Evolutionary conservation across 2,888 invertebrate genomes (phyloP).

Genomic region (Yponomeuta sedellus): DNA sequence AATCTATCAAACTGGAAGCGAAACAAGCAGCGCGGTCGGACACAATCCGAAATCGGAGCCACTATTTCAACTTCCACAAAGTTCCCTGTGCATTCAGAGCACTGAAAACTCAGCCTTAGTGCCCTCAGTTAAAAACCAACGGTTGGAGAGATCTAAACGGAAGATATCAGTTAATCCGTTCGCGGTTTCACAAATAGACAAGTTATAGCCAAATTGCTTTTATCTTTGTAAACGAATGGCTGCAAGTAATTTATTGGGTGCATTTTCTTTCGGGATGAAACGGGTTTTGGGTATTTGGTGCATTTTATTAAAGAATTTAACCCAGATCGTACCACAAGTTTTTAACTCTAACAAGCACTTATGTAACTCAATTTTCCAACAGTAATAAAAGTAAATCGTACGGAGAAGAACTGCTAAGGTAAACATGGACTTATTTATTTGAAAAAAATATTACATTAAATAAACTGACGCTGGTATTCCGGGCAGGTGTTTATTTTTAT

Average conservation of each 20-base stretch:
- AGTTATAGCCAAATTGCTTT: conserved; percentile 21
- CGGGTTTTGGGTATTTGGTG: background rate
- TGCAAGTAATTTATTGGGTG: conserved; percentile 3
- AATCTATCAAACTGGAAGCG: conserved; percentile 36
- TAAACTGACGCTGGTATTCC: too few species aligned
- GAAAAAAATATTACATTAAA: too few species aligned
- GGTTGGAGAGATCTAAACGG: background rate
- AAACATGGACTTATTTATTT: too few species aligned
- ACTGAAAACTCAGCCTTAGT: background rate
- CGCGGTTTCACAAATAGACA: conserved; percentile 19
- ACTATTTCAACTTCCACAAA: conserved; percentile 17
- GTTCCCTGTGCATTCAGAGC: background rate
- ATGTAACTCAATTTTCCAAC: too few species aligned
- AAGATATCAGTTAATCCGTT: conserved; percentile 1
- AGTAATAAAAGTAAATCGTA: too few species aligned
- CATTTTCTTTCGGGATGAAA: background rate
- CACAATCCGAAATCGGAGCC: conserved; percentile 18
- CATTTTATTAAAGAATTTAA: background rate
- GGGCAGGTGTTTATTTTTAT: too few species aligned
- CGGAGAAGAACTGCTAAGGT: too few species aligned
- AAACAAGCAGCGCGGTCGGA: conserved; percentile 17
- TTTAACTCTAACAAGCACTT: background rate
- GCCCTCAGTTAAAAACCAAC: background rate
- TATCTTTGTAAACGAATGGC: conserved; percentile 34
- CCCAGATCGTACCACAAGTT: background rate